Base-by-base conservation (phyloP, 2,888 invertebrate species). In the Tetrapedia diversipes region DNA sequence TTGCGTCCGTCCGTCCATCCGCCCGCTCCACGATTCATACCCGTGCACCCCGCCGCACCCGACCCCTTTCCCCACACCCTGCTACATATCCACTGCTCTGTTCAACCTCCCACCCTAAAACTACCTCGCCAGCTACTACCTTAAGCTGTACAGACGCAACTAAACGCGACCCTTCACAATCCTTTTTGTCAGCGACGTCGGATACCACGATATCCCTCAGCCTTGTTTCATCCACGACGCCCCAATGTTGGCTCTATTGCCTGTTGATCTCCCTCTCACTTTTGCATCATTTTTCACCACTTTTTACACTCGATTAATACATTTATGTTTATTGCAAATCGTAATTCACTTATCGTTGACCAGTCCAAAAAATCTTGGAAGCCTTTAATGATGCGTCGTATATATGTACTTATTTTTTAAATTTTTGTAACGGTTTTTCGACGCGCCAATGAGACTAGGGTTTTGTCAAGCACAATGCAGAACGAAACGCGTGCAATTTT, bases 1-100 rank as follows among this genome's bases (percentile, higher is more conserved):
- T 89, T 90, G 90, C 90, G 89, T 88, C 88, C 84, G 86, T 86
- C 84, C 85, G 81, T 87, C 88, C 83, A 83, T 87, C 86, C 86
- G 82, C 86, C 79, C 78, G 79, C 80, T 81, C 79, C 77, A 73
- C 84, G 83, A 83, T 85, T 81, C 80, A 81, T 77, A 57, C 70
- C 70, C 67, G 66, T 74, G 64, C 80, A 79, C 79, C 72, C 74
- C 67, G 37, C 68, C 60, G 57, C 64, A 29, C 53, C 59, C 59
- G 27, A 59, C 54, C 70, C 39, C 71, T 19, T 51, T 39, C 69
- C 59, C 27, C 41, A 32, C 56, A 53, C 61, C 41, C 60, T 53
- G 39, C 66, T 34, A 53, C n/a, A 27, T 70, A 54, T 43, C 51
- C 69, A 19, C 24, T 53, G n/a, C 61, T 41, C 71, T 69, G 47